Percentiles rank a stretch among this genome's conserved stretches.
phyloP scores from a whole-genome alignment of 2,797 vertebrate genomes.

The Sebastiscus tertius region DNA sequence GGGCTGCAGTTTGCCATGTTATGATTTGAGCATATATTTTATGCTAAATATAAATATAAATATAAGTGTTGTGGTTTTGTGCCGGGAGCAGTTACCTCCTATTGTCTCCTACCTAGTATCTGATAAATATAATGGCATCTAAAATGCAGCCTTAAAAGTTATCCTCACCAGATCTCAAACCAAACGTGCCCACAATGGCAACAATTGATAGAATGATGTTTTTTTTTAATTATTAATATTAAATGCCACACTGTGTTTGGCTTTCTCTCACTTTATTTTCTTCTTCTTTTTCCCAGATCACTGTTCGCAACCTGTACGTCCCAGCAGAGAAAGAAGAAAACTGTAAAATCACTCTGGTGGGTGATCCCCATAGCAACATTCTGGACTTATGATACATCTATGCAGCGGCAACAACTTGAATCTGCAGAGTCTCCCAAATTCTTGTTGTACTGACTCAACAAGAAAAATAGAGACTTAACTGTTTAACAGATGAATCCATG shows the following conservation, averaged over 20 bases:
- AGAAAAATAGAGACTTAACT: no score
- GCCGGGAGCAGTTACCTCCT: no score
- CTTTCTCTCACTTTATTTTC: neutral
- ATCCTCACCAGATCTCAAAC: no score
- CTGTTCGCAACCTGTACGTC: constrained; percentile 11
- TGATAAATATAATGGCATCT: no score
- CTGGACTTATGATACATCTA: neutral
- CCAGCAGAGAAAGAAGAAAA: constrained; percentile 34
- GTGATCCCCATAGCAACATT: neutral
- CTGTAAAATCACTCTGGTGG: constrained; percentile 52
- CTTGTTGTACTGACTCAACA: neutral
- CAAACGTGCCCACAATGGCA: neutral
- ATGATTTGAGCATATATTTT: no score
- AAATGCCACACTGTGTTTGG: no score
- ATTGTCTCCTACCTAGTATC: no score
- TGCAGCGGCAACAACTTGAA: neutral
- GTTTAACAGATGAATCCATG: neutral
- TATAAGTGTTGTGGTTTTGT: no score
- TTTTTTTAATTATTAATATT: no score
- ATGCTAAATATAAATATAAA: no score
- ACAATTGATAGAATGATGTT: neutral
- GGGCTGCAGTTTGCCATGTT: no score
- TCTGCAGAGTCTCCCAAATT: neutral
- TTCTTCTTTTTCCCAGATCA: constrained; percentile 19
- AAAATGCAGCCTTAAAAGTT: no score